Evolutionary conservation across 2,797 vertebrate species (phyloP).

Genomic region (Benthosema pterotum): DNA sequence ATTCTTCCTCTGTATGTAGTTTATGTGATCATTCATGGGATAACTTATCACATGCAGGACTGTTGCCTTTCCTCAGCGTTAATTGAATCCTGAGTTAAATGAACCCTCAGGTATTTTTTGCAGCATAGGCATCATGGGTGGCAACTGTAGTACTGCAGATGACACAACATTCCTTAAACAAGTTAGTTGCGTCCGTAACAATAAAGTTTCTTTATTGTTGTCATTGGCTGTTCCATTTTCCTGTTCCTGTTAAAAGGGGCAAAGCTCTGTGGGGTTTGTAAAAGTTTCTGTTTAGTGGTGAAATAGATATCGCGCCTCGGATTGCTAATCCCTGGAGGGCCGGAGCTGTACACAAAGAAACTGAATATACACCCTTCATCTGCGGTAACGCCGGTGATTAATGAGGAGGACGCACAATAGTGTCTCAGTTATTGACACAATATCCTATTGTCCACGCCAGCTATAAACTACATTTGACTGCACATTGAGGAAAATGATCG

Average conservation of each 20-base stretch:
- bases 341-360: constrained; percentile 20
- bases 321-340: constrained; percentile 35
- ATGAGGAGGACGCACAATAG: constrained; percentile 1
- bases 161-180: constrained; percentile 34
- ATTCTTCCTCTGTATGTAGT: background rate
- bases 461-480: background rate
- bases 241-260: constrained; percentile 25
- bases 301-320: constrained; percentile 50
- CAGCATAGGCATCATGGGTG: background rate
- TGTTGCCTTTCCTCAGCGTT: too few species aligned
- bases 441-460: background rate
- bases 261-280: constrained; percentile 38
- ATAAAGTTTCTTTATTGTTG: constrained; percentile 9
- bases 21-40: too few species aligned
- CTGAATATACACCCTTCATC: constrained; percentile 26
- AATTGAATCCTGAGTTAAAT: background rate
- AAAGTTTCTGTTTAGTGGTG: constrained; percentile 19
- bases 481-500: constrained; percentile 2
- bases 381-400: constrained; percentile 28
- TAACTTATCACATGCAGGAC: too few species aligned
- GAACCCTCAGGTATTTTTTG: too few species aligned
- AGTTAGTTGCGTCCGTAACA: constrained; percentile 8
- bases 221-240: constrained; percentile 13
- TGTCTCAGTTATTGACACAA: constrained; percentile 12
- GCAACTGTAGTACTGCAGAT: constrained; percentile 18